Conservation (phyloP, 2,113 vertebrate genomes). For the Rhinolophus ferrumequinum region DNA sequence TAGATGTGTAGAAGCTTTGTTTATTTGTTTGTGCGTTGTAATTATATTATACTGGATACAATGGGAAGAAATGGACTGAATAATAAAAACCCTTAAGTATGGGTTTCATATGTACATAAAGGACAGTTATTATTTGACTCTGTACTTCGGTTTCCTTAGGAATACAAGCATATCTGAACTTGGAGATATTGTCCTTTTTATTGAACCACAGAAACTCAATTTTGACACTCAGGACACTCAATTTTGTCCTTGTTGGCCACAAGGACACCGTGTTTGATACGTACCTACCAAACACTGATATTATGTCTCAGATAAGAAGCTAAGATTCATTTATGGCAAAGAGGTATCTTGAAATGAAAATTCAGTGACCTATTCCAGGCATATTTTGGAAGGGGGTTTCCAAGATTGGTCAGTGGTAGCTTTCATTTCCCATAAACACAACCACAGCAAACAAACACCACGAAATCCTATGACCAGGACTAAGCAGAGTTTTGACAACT, state of each 20-base stretch:
- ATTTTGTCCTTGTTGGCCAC: too few species aligned
- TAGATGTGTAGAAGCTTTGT: background rate
- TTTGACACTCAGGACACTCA: background rate
- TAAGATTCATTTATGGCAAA: background rate
- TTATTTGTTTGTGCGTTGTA: background rate
- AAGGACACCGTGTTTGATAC: background rate
- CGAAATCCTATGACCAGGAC: background rate
- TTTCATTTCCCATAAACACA: constrained; percentile 27
- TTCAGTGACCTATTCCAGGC: background rate
- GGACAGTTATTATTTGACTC: background rate
- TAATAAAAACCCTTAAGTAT: background rate
- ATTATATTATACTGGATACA: background rate
- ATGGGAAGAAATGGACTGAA: background rate
- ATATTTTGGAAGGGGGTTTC: background rate
- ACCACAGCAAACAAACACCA: background rate
- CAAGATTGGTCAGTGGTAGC: background rate
- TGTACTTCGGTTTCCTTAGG: background rate
- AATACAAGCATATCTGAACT: background rate
- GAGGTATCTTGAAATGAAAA: background rate
- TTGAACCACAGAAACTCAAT: background rate
- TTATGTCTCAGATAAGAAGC: background rate
- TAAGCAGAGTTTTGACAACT: background rate
- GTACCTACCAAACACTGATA: background rate
- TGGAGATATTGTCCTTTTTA: background rate
- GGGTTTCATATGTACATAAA: background rate